Evolutionary conservation across 2,888 invertebrate species (phyloP), one percentile per base, ranked within the genome.

Genomic region (Chromoteleia sp.): DNA sequence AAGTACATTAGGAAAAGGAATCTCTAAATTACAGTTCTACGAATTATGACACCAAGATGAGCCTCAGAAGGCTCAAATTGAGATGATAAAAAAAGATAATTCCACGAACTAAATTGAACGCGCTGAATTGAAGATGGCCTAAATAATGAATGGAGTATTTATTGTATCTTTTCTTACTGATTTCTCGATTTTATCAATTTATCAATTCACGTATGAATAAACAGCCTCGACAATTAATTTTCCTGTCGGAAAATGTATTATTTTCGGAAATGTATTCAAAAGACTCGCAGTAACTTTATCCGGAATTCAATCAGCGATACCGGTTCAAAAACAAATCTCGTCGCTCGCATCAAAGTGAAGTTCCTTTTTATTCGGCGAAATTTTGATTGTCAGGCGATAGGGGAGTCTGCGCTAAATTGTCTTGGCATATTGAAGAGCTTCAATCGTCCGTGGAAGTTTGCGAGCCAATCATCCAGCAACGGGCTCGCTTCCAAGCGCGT

Each of bases 391-490:
- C 45, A 68, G 67, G 54, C 59, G 67, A 71, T 48, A 65, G 56
- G 15, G 78, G 36, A 56, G 52, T 45, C 52, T 63, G 41, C 56
- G 50, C 36, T 59, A 74, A 73, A 76, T 76, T 76, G 81, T 75
- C 67, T 81, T 67, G 71, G 52, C 71, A 67, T 71, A 76, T 71
- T 76, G 67, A 71, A 39, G 63, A 76, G 61, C 67, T 76, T 67
- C 71, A 76, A 65, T 73, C 33, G 65, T 48, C 59, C 61, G 67
- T 73, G 39, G 48, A 81, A 73, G 65, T 81, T 81, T 76, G 45
- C 58, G 48, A 81, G 59, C 65, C 75, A 70, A 81, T 76, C 67
- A 67, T 59, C 54, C 39, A 17, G 30, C 65, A 45, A 45, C 65
- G 70, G 74, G 71, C 65, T 80, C 56, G 39, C 63, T 70, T 67